Conservation (phyloP, 2,113 vertebrate species). For the Phodopus roborovskii region DNA sequence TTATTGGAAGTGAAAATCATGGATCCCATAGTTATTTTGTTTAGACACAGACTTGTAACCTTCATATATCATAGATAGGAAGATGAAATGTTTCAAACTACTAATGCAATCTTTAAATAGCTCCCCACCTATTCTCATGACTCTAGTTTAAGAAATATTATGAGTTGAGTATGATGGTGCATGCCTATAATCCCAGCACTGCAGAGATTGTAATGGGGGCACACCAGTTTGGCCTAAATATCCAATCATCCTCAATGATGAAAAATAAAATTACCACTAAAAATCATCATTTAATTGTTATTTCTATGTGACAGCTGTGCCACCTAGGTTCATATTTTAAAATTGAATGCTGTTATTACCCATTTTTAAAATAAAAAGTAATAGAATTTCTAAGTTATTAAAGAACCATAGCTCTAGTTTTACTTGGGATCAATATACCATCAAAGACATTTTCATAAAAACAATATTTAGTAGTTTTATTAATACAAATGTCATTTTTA, state of each 20-base stretch:
- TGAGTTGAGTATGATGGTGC: neutral
- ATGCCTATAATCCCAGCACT: neutral
- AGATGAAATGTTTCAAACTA: conserved; percentile 7
- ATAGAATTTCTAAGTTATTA: neutral
- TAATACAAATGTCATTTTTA: conserved; percentile 42
- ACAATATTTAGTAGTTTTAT: conserved; percentile 53
- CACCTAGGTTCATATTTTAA: neutral
- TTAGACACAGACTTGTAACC: neutral
- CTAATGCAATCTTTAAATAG: neutral
- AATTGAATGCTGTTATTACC: neutral
- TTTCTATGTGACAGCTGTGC: neutral
- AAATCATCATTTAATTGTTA: neutral
- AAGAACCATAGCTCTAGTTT: neutral
- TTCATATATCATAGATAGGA: neutral
- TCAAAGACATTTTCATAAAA: conserved; percentile 30
- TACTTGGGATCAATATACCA: neutral
- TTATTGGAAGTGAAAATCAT: neutral
- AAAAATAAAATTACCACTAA: neutral
- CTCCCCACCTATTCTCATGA: neutral
- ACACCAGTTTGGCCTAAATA: neutral
- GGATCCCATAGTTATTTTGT: neutral
- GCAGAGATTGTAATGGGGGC: neutral
- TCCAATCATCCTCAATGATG: neutral
- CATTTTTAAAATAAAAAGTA: neutral
- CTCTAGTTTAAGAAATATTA: neutral